Conservation (phyloP, 2,113 vertebrate species). For the Nannospalax galili region DNA sequence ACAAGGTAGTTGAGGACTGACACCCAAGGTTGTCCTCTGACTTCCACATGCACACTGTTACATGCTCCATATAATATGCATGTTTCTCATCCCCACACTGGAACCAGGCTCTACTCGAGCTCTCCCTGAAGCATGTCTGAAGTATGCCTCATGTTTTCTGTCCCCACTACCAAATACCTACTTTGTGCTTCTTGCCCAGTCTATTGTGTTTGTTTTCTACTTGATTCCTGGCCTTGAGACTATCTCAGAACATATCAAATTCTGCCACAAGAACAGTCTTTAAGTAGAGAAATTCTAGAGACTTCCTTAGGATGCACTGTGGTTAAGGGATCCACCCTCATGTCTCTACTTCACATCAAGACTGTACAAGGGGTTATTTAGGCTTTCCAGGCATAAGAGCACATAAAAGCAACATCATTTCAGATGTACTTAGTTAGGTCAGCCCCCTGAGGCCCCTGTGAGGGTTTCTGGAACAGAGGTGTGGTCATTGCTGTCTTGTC, state of each 20-base stretch:
- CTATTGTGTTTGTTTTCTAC: not conserved
- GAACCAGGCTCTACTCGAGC: not conserved
- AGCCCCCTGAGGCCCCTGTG: rapidly evolving
- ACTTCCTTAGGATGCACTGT: not conserved
- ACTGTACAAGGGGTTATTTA: not conserved
- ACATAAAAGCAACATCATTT: not conserved
- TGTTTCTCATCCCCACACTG: not conserved
- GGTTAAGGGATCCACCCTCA: not conserved
- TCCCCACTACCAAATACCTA: rapidly evolving
- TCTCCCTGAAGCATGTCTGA: not conserved
- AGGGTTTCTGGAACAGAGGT: not conserved
- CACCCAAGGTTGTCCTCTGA: not conserved
- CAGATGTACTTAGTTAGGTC: rapidly evolving
- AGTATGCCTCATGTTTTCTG: not conserved
- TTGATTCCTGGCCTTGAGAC: not conserved
- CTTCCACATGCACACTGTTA: not conserved
- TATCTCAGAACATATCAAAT: not conserved
- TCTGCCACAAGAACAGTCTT: not conserved
- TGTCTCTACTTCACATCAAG: not conserved
- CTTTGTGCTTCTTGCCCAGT: not conserved
- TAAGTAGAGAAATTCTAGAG: not conserved
- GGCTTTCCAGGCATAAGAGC: not conserved
- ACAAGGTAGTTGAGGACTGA: not conserved
- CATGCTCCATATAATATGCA: no score
- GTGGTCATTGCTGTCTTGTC: not conserved